Base-by-base conservation (phyloP, 92 coral and sea anemone genomes). In the Bergia puertoricense region DNA sequence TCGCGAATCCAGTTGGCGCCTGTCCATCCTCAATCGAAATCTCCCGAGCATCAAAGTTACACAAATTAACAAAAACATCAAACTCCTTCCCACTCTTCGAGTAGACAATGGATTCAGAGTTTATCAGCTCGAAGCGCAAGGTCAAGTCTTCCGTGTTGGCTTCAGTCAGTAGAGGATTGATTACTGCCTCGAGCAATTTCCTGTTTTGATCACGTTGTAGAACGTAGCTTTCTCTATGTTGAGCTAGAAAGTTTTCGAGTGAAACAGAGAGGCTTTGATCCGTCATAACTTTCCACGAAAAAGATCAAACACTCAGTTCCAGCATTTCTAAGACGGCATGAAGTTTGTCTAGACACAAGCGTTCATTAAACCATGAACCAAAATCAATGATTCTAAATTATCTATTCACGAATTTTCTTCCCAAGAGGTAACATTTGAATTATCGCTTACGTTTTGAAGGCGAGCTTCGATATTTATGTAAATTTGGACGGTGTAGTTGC, bases 21-120 rank as follows among this genome's bases (percentile, higher is more conserved):
- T 94, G 95, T 6, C 97, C 96, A 76, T 94, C 97, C 68, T 94
- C 97, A 38, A 92, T 91, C 3, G 97, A 82, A 46, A 94, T 86
- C 48, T 92, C 92, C 16, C 65, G 85, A 46, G 95, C 85, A 39
- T 91, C 90, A 43, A 94, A 89, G 41, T 91, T 78, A 75, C 88
- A 85, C 74, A 94, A 76, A 79, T 73, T 69, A 66, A 94, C 45
- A 39, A 90, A 73, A 72, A 93, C 85, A 67, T 94, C 95, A 84
- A 85, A 88, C 54, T 80, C 85, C 59, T 74, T 88, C 23, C 91
- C 89, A n/a, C 91, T 65, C 69, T 86, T 92, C 40, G 89, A 82
- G 74, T 65, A 75, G 16, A 80, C 85, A 39, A 92, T 86, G 57
- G 89, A 79, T 38, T 87, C 77, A 6, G 85, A 30, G 50, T 81